These are phyloP conservation scores for Drosophila niveifrons DNA, from an alignment of 2,888 invertebrate species.

Conservation along the genomic window DNA sequence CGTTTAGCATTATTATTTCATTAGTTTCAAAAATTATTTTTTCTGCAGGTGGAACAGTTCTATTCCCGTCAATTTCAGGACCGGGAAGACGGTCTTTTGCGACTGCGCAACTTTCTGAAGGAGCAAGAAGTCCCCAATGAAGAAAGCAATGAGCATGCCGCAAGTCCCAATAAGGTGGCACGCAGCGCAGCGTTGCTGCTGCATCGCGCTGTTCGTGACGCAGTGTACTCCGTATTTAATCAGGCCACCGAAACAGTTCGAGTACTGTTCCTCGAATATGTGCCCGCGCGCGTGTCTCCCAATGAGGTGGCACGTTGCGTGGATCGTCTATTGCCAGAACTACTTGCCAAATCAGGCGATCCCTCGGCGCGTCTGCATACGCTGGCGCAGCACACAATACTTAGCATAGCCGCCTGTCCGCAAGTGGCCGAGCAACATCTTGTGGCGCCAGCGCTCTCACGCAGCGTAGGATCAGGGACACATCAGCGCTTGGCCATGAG, in stretches of 20 bases:
- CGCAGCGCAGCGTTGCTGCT: conserved; percentile 92
- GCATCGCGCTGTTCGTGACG: conserved; percentile 93
- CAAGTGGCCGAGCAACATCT: conserved; percentile 92
- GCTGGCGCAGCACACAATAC: conserved; percentile 94
- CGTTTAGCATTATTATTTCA: not conserved
- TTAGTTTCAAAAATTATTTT: not conserved
- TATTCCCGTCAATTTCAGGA: conserved; percentile 96
- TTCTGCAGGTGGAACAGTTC: conserved; percentile 92
- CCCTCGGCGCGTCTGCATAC: conserved; percentile 94
- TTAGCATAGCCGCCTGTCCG: conserved; percentile 93
- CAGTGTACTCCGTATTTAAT: conserved; percentile 95
- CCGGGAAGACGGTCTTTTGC: conserved; percentile 94
- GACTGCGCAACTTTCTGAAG: conserved; percentile 86
- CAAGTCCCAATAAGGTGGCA: conserved; percentile 90
- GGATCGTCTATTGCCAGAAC: conserved; percentile 93
- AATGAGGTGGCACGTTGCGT: conserved; percentile 93
- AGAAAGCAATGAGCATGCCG: conserved; percentile 68
- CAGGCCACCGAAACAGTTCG: conserved; percentile 93
- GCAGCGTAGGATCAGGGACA: conserved; percentile 93
- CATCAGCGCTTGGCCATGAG: conserved; percentile 94
- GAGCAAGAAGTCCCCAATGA: conserved; percentile 84
- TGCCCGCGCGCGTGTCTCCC: conserved; percentile 93
- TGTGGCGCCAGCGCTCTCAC: conserved; percentile 93
- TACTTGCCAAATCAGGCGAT: conserved; percentile 94
- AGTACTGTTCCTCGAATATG: conserved; percentile 92